A percentile compares a stretch with the other conserved stretches of the same genome.
Conservation (phyloP, 2,797 vertebrate genomes). For the Sternotherus odoratus region DNA sequence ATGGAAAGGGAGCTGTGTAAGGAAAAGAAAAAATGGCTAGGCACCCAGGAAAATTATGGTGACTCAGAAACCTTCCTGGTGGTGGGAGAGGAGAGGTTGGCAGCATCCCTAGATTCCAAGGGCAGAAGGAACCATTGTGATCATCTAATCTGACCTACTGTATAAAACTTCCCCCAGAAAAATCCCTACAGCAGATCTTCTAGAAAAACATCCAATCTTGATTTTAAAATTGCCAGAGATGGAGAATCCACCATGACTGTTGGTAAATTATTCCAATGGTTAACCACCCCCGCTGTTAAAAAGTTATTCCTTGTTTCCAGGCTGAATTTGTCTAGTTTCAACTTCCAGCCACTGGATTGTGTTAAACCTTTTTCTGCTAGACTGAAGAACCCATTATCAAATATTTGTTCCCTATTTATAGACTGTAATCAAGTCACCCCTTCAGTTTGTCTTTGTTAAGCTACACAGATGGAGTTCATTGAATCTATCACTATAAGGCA, state of each 20-base stretch:
- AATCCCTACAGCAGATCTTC: not conserved
- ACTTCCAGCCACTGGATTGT: not conserved
- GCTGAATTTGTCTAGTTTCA: not conserved
- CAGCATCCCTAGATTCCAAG: not conserved
- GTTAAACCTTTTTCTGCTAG: not conserved
- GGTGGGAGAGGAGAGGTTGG: not conserved
- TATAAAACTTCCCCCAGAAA: not conserved
- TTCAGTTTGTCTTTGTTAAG: not conserved
- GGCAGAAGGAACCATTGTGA: not conserved
- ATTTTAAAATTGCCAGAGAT: not conserved
- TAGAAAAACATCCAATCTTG: not conserved
- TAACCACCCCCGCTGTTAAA: not conserved
- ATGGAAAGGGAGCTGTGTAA: not conserved
- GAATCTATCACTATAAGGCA: not conserved
- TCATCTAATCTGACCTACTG: not conserved
- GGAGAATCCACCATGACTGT: not conserved
- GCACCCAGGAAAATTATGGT: not conserved
- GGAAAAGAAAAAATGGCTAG: not conserved
- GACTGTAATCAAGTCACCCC: not conserved
- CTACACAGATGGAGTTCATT: not conserved
- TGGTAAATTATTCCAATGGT: not conserved
- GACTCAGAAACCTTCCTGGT: not conserved
- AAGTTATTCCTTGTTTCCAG: not conserved
- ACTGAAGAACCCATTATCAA: not conserved
- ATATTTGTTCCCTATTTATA: not conserved